Evolutionary conservation across 2,888 invertebrate genomes (phyloP).

Genomic region (Acronicta alni): DNA sequence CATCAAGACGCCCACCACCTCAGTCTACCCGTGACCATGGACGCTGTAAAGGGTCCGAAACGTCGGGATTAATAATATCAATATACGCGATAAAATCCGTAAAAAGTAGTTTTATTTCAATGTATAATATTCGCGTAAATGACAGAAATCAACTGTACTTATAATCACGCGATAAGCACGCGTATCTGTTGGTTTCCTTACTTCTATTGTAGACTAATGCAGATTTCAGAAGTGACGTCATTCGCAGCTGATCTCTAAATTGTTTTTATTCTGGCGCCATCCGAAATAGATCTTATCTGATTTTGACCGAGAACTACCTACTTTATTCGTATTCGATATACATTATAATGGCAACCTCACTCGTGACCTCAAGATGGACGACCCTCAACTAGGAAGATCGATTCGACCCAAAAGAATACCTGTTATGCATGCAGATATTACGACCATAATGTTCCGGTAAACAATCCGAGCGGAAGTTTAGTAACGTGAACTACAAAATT

Average conservation of each 20-base stretch:
- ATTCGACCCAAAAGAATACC: constrained; percentile 51
- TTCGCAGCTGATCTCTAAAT: background rate
- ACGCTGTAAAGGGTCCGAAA: too few species aligned
- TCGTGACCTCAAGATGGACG: constrained; percentile 49
- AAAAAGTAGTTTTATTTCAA: too few species aligned
- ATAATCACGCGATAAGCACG: too few species aligned
- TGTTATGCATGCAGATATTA: constrained; percentile 51
- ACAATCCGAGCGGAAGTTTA: constrained; percentile 50
- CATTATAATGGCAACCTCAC: constrained; percentile 47
- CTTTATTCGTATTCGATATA: constrained; percentile 41
- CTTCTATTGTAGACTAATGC: too few species aligned
- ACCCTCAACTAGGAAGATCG: constrained; percentile 55
- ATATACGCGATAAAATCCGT: too few species aligned
- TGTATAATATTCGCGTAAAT: too few species aligned
- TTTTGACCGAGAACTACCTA: constrained; percentile 15
- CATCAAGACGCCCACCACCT: too few species aligned
- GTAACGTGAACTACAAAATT: constrained; percentile 33
- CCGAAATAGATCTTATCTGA: constrained; percentile 8
- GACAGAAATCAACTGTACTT: too few species aligned
- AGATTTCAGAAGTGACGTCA: background rate
- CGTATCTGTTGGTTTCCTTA: too few species aligned
- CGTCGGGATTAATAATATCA: too few species aligned
- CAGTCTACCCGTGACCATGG: too few species aligned
- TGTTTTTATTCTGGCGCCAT: constrained; percentile 1
- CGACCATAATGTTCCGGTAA: constrained; percentile 50